Percentiles rank a stretch among this genome's conserved stretches.
Evolutionary conservation across 2,113 vertebrate genomes (phyloP).

Genomic region (Leptobrachium ailaonicum): DNA sequence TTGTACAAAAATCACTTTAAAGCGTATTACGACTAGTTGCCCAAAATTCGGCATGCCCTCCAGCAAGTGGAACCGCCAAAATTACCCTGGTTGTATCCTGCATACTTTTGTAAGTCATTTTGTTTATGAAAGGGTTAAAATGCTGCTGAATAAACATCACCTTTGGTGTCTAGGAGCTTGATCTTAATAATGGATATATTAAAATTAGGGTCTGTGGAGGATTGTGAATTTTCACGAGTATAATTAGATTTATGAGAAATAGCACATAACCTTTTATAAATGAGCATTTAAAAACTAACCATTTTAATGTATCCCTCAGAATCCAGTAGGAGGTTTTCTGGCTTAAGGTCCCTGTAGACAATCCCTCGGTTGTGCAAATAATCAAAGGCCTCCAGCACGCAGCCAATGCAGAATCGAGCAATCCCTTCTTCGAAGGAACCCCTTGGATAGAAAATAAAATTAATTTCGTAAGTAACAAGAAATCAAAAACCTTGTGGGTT

Average conservation of each 20-base stretch:
- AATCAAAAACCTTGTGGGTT: background rate
- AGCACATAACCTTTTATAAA: background rate
- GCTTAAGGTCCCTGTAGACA: slow-evolving; percentile 81
- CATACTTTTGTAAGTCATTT: too few relatives aligned
- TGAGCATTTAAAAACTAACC: slow-evolving; percentile 55
- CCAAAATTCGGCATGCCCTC: too few relatives aligned
- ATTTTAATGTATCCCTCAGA: slow-evolving; percentile 74
- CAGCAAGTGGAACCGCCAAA: too few relatives aligned
- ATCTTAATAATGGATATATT: background rate
- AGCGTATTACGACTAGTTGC: too few relatives aligned
- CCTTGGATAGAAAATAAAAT: slow-evolving; percentile 50
- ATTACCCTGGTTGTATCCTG: too few relatives aligned
- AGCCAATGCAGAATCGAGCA: slow-evolving; percentile 72
- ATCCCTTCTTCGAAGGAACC: slow-evolving; percentile 71
- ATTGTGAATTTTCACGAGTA: background rate
- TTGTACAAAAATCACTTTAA: too few relatives aligned
- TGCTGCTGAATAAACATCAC: background rate
- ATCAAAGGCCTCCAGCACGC: slow-evolving; percentile 78
- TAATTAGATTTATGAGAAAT: background rate
- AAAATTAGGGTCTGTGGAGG: background rate
- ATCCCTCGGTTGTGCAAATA: slow-evolving; percentile 77
- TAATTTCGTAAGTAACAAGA: background rate
- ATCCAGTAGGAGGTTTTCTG: slow-evolving; percentile 83
- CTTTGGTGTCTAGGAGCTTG: background rate
- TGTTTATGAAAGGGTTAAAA: background rate